Conservation (phyloP, 1,140 invertebrate genomes). For the Aphis craccivora region DNA sequence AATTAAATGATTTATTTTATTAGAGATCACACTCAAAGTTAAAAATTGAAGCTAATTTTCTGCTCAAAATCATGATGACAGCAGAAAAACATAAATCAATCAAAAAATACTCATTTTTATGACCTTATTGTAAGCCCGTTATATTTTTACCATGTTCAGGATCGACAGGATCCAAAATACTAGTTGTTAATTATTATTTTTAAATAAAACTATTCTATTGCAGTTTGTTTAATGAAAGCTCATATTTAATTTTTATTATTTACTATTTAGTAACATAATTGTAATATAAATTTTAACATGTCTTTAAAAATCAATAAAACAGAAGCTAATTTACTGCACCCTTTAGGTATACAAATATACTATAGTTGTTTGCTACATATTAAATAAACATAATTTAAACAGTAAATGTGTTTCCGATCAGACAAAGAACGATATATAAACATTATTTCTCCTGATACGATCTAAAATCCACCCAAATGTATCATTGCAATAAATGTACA, state of each 20-base stretch:
- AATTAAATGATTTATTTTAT: too few species aligned
- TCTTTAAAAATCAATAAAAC: background rate
- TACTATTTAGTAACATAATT: background rate
- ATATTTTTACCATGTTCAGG: too few species aligned
- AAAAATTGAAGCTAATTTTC: too few species aligned
- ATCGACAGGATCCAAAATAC: background rate
- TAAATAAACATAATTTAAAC: constrained; percentile 5
- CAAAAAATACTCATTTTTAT: too few species aligned
- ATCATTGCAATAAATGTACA: background rate
- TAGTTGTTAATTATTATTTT: background rate
- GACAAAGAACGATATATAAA: background rate
- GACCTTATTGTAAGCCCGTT: too few species aligned
- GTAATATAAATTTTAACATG: background rate
- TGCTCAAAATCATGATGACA: too few species aligned
- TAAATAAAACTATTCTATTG: background rate
- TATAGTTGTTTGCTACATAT: background rate
- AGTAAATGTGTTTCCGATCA: background rate
- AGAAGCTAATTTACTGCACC: background rate
- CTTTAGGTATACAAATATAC: background rate
- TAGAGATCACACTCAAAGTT: too few species aligned
- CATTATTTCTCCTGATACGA: background rate
- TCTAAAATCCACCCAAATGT: background rate
- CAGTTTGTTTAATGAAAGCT: background rate
- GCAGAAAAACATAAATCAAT: too few species aligned
- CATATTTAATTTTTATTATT: background rate